These are phyloP conservation scores for Somateria mollissima DNA, from an alignment of 2,797 vertebrate species.

Conservation along the genomic window DNA sequence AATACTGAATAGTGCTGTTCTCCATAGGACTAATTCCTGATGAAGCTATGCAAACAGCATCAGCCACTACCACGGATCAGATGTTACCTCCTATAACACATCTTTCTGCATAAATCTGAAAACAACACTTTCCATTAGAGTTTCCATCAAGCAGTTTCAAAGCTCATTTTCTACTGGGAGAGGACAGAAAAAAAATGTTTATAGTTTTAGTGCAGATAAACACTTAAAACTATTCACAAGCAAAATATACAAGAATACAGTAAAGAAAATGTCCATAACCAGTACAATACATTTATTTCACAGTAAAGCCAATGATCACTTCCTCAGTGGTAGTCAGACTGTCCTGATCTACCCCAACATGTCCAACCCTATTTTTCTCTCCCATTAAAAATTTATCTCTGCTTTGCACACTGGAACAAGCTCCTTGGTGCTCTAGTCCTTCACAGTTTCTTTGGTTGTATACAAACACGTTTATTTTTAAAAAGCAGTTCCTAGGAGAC, in stretches of 20 bases:
- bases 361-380: background rate
- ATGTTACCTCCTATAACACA: background rate
- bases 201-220: background rate
- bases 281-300: background rate
- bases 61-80: background rate
- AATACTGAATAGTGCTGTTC: background rate
- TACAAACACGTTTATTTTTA: background rate
- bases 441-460: rapidly evolving
- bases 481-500: background rate
- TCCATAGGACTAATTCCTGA: background rate
- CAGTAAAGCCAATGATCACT: background rate
- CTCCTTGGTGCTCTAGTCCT: rapidly evolving
- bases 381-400: background rate
- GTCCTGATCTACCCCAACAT: background rate
- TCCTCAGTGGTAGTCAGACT: background rate
- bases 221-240: background rate
- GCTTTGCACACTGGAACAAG: background rate
- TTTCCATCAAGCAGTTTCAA: background rate
- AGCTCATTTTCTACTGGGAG: background rate
- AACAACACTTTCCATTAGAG: background rate
- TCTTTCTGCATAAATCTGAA: background rate
- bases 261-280: background rate
- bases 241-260: background rate
- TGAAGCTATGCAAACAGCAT: background rate
- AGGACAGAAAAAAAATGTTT: rapidly evolving